phyloP scores from a whole-genome alignment of 2,797 vertebrate species.

The Halcyon badia region DNA sequence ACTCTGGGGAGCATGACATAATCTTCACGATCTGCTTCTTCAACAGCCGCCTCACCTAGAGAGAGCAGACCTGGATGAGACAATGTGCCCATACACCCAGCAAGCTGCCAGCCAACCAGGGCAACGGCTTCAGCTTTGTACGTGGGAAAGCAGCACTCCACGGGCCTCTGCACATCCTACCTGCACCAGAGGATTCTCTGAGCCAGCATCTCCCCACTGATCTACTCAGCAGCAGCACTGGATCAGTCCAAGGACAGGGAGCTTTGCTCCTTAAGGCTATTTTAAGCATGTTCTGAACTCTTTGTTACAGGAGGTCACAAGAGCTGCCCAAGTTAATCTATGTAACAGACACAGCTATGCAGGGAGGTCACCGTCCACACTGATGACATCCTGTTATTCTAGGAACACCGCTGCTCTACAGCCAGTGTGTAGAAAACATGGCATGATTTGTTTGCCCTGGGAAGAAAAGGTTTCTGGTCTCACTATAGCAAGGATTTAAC shows the following conservation, averaged over 20 bases:
- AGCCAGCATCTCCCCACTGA: neutral
- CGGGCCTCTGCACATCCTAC: neutral
- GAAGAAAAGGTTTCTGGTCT: neutral
- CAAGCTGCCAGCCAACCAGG: neutral
- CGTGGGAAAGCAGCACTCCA: neutral
- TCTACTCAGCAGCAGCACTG: neutral
- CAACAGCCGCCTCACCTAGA: constrained; percentile 91
- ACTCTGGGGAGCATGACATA: constrained; percentile 84
- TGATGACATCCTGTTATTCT: constrained; percentile 31
- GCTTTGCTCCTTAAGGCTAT: neutral
- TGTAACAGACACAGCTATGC: neutral
- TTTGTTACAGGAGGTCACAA: neutral
- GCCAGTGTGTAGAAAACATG: neutral
- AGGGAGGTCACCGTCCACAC: neutral
- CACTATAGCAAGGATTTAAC: neutral
- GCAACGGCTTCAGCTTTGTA: neutral
- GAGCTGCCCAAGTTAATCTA: neutral
- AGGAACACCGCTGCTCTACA: neutral
- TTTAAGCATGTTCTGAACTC: neutral
- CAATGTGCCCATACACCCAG: neutral
- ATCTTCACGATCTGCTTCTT: constrained; percentile 94
- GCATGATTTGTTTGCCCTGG: neutral
- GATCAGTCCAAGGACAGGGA: neutral
- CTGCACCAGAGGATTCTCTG: neutral
- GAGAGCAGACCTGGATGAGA: neutral